phyloP scores from a whole-genome alignment of 2,888 invertebrate genomes.

The Plemyria rubiginata region DNA sequence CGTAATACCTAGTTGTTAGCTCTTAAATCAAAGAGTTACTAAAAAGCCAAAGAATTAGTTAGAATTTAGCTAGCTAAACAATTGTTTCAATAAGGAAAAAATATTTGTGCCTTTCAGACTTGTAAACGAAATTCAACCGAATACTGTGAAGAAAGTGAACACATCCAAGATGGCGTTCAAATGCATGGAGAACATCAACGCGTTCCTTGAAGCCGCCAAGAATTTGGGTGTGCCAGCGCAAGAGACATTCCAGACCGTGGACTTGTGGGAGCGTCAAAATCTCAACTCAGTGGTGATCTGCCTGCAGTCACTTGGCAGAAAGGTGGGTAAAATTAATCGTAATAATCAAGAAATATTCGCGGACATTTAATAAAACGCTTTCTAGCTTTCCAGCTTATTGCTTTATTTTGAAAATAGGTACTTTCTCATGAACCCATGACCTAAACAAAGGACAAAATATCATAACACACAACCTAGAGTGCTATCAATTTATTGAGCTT shows the following conservation, averaged over 20 bases:
- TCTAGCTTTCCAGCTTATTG: too few relatives aligned
- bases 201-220: conserved; percentile 93
- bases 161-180: conserved; percentile 96
- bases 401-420: too few relatives aligned
- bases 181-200: conserved; percentile 99
- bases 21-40: too few relatives aligned
- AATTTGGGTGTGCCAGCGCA: conserved; percentile 95
- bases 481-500: too few relatives aligned
- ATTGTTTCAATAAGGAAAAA: too few relatives aligned
- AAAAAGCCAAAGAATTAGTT: too few relatives aligned
- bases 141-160: conserved; percentile 96
- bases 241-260: conserved; percentile 98
- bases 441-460: too few relatives aligned
- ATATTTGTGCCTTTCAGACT: conserved; percentile 86
- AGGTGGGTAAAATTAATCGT: conserved; percentile 87
- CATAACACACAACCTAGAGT: too few relatives aligned
- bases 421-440: too few relatives aligned
- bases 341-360: too few relatives aligned
- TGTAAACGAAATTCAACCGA: conserved; percentile 93
- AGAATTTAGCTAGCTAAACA: neutral
- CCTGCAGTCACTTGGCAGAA: conserved; percentile 96
- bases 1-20: too few relatives aligned
- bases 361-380: too few relatives aligned
- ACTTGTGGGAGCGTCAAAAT: conserved; percentile 98
- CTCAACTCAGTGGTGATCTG: conserved; percentile 98